Conservation (phyloP, 2,113 vertebrate species). For the Candoia aspera region DNA sequence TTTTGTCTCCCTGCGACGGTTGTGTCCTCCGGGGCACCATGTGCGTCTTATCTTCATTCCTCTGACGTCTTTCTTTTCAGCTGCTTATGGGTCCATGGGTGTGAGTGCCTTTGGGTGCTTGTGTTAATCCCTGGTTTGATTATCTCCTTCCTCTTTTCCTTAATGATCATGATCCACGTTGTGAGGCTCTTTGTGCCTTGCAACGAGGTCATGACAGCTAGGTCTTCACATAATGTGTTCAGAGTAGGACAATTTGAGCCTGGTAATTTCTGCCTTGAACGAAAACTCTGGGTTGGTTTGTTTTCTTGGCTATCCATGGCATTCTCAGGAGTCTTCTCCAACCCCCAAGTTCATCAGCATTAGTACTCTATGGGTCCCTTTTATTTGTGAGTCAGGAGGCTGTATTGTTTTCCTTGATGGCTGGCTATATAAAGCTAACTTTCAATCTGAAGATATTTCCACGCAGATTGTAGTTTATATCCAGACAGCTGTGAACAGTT, state of each 20-base stretch:
- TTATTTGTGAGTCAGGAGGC: background rate
- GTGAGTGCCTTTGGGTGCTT: too few species aligned
- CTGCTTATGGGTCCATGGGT: too few species aligned
- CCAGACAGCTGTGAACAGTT: background rate
- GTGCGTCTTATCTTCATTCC: too few species aligned
- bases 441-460: background rate
- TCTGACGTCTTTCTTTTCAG: too few species aligned
- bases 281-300: background rate
- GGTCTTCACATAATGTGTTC: background rate
- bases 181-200: too few species aligned
- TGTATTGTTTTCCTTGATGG: background rate
- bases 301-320: background rate
- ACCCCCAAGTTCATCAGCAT: background rate
- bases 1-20: too few species aligned
- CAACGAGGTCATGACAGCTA: too few species aligned
- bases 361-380: background rate
- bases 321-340: background rate
- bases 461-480: background rate
- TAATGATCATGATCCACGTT: too few species aligned
- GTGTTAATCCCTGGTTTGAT: too few species aligned
- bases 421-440: background rate
- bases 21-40: too few species aligned
- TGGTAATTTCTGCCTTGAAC: background rate
- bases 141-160: too few species aligned
- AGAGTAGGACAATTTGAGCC: background rate